phyloP scores from a whole-genome alignment of 2,113 vertebrate genomes.

The Trochalopteron elliotii region DNA sequence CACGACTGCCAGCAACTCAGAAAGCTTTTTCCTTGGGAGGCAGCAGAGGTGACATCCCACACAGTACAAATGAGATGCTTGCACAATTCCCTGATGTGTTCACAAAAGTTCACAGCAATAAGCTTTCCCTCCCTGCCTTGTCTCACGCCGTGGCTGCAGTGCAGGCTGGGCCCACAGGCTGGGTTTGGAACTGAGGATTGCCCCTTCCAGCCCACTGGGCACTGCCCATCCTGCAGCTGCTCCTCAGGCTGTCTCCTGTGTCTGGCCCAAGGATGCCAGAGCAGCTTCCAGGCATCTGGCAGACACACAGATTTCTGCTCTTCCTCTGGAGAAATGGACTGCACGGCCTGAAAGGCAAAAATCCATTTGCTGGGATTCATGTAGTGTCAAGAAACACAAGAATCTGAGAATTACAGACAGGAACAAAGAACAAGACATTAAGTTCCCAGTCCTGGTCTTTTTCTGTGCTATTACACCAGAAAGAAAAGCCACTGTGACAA shows the following conservation, averaged over 20 bases:
- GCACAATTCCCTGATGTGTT: neutral
- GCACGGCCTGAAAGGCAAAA: neutral
- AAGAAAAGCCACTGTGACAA: slow-evolving; percentile 3
- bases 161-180: neutral
- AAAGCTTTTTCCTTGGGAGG: neutral
- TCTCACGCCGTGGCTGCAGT: fast-evolving
- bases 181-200: neutral
- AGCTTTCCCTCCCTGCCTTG: neutral
- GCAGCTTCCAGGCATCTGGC: neutral
- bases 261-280: neutral
- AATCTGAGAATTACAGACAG: neutral
- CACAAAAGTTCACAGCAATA: neutral
- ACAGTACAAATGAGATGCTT: neutral
- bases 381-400: neutral
- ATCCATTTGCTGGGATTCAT: neutral
- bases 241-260: neutral
- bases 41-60: neutral
- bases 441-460: neutral
- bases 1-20: neutral
- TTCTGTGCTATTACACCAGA: neutral
- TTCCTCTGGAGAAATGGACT: neutral
- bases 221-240: neutral
- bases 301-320: neutral
- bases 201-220: neutral
- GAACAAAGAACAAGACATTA: neutral